Conservation (phyloP, 1,140 invertebrate species). For the Helicoverpa zea region DNA sequence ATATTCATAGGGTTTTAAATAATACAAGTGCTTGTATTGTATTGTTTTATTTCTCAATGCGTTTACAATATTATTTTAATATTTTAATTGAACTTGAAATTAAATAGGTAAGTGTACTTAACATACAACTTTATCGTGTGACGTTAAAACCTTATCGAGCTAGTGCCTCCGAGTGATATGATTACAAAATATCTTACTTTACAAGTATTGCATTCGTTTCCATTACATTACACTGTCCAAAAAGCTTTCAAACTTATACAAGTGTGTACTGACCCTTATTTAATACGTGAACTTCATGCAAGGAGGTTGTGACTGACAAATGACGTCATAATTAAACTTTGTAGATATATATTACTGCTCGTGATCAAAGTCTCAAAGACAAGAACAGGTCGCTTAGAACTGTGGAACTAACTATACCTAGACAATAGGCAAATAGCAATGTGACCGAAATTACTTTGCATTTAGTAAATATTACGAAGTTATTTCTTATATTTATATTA, state of each 20-base stretch:
- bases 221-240: conserved; percentile 54
- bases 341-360: neutral
- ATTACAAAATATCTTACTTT: conserved; percentile 70
- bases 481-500: conserved; percentile 58
- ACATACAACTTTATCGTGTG: conserved; percentile 66
- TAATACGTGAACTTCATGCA: conserved; percentile 18
- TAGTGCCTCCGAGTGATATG: conserved; percentile 78
- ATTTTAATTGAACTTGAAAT: conserved; percentile 66
- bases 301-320: conserved; percentile 28
- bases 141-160: conserved; percentile 71
- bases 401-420: conserved; percentile 31
- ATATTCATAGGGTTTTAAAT: neutral
- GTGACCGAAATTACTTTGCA: conserved; percentile 41
- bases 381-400: conserved; percentile 1
- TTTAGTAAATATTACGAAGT: conserved; percentile 36
- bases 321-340: neutral
- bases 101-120: conserved; percentile 71
- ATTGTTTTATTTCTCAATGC: conserved; percentile 74
- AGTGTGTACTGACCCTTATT: neutral
- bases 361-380: conserved; percentile 33
- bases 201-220: conserved; percentile 68
- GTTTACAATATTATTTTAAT: conserved; percentile 65
- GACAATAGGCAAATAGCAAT: conserved; percentile 34
- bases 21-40: conserved; percentile 52
- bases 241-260: conserved; percentile 14